phyloP scores from a whole-genome alignment of 2,113 vertebrate genomes.

The Muscicapa adusta region DNA sequence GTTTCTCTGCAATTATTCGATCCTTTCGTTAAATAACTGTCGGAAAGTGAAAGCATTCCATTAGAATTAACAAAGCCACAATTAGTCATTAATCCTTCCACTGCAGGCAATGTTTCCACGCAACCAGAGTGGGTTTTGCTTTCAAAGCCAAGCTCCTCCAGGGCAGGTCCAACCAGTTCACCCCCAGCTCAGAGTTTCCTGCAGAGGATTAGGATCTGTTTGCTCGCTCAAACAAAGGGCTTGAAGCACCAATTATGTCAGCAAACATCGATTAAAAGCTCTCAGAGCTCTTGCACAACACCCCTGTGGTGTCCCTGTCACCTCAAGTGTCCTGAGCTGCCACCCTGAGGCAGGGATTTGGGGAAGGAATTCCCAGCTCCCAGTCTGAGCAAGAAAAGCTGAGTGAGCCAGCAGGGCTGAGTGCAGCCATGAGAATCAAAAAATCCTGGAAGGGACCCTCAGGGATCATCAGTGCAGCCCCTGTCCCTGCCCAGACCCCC shows the following conservation, averaged over 20 bases:
- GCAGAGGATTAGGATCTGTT: neutral
- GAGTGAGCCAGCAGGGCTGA: neutral
- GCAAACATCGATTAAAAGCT: neutral
- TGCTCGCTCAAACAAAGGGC: neutral
- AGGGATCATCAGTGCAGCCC: accelerated
- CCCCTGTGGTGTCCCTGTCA: neutral
- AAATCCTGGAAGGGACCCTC: accelerated
- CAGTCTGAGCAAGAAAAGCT: neutral
- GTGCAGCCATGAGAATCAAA: neutral
- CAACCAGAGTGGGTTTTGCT: neutral
- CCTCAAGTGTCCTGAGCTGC: accelerated
- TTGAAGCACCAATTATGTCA: neutral
- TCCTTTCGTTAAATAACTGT: neutral
- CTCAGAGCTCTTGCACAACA: neutral
- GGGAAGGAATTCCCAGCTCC: neutral
- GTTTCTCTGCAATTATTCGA: neutral
- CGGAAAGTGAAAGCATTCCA: neutral
- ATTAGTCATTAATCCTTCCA: neutral
- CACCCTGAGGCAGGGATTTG: accelerated
- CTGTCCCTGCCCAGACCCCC: neutral
- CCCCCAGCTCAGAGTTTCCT: neutral
- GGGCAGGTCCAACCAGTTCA: neutral
- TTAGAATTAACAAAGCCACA: neutral
- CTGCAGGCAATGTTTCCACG: neutral
- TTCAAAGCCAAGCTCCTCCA: neutral